A percentile compares a stretch with the other conserved stretches of the same genome.
phyloP scores from a whole-genome alignment of 2,113 vertebrate genomes.

The Poeciliopsis turrubarensis region DNA sequence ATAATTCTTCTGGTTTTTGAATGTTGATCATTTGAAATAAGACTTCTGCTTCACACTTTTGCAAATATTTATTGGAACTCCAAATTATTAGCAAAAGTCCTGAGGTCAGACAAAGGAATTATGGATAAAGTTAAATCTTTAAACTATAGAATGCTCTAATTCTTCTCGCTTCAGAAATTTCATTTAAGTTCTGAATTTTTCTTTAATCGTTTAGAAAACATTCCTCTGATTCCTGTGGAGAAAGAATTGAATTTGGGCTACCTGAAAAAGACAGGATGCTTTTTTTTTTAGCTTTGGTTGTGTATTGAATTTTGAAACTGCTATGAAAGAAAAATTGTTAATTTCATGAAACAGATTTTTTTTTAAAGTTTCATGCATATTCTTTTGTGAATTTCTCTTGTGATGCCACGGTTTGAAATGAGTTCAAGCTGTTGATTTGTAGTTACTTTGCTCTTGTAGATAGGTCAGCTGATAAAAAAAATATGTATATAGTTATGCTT shows the following conservation, averaged over 20 bases:
- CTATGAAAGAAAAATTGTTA: neutral
- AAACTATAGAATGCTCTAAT: neutral
- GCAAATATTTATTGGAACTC: too few relatives aligned
- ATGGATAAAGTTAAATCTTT: neutral
- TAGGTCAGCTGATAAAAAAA: neutral
- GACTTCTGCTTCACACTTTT: too few relatives aligned
- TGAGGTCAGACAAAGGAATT: neutral
- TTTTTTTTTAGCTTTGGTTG: neutral
- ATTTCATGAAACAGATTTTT: neutral
- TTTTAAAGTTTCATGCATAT: neutral
- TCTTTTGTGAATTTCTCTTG: neutral
- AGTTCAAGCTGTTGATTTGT: too few relatives aligned
- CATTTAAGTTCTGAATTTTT: neutral
- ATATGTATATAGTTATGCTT: too few relatives aligned
- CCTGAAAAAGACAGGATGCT: neutral
- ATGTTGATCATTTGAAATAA: too few relatives aligned
- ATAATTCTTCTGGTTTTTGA: too few relatives aligned
- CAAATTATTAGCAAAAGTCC: too few relatives aligned
- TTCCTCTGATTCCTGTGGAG: neutral
- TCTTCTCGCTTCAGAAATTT: neutral
- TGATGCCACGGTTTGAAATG: neutral
- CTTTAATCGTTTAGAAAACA: neutral
- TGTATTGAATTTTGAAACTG: neutral
- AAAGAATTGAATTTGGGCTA: neutral
- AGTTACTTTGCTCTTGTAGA: neutral